Conservation (phyloP, 2,113 vertebrate genomes). For the Mesitornis unicolor region DNA sequence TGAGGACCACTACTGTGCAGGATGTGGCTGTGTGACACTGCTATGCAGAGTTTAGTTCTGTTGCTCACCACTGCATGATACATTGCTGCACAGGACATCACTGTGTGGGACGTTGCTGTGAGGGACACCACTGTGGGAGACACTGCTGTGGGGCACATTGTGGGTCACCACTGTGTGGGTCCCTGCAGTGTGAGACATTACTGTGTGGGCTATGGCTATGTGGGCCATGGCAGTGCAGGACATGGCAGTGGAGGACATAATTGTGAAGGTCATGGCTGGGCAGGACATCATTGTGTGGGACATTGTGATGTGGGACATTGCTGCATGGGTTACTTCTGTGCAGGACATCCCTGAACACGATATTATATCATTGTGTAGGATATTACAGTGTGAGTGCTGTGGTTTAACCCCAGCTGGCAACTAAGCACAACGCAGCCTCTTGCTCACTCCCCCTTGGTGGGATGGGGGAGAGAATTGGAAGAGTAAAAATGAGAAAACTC, state of each 20-base stretch:
- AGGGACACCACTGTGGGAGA: background rate
- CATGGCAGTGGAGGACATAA: background rate
- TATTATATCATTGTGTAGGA: background rate
- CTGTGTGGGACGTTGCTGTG: background rate
- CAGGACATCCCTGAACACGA: background rate
- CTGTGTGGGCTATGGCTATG: background rate
- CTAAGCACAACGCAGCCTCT: no score
- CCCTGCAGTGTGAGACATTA: background rate
- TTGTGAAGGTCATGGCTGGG: no score
- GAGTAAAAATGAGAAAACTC: no score
- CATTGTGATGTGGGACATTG: background rate
- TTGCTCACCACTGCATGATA: background rate
- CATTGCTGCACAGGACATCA: accelerated
- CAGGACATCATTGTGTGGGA: background rate
- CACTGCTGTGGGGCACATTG: background rate
- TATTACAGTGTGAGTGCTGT: no score
- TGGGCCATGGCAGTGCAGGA: no score
- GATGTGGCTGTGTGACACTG: background rate
- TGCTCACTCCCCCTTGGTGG: no score
- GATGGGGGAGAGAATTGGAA: no score
- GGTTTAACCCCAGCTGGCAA: no score
- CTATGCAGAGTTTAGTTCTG: background rate
- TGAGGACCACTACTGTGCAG: background rate
- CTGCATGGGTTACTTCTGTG: background rate
- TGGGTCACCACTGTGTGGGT: no score